A percentile compares a stretch with the other conserved stretches of the same genome.
phyloP scores from a whole-genome alignment of 1,140 invertebrate genomes.

The Eubasilissa regina region DNA sequence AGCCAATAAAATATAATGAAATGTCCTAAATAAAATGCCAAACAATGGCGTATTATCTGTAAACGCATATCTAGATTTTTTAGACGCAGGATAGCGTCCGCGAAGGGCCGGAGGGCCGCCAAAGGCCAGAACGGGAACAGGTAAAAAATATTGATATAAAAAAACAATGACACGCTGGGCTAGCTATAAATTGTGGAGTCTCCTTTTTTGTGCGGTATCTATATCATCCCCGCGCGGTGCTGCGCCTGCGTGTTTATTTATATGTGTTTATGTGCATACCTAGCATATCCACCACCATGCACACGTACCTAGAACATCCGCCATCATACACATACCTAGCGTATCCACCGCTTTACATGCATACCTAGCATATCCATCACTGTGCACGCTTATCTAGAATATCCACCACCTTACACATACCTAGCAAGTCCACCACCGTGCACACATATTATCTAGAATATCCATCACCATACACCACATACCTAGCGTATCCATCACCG shows the following conservation, averaged over 20 bases:
- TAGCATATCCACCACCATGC: neutral
- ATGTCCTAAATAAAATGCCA: constrained; percentile 56
- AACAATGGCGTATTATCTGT: constrained; percentile 59
- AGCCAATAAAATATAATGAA: constrained; percentile 59
- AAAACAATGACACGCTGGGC: constrained; percentile 57
- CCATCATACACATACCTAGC: neutral
- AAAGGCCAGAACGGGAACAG: constrained; percentile 46
- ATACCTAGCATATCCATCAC: neutral
- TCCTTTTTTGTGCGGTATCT: constrained; percentile 47
- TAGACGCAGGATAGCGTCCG: constrained; percentile 38
- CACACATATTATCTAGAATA: neutral
- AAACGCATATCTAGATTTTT: constrained; percentile 57
- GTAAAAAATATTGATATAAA: constrained; percentile 49
- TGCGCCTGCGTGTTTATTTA: constrained; percentile 1
- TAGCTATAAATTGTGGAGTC: constrained; percentile 57
- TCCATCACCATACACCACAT: too few species aligned
- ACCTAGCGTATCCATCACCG: too few species aligned
- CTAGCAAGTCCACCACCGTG: neutral
- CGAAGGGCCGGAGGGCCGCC: constrained; percentile 44
- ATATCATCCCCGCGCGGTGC: constrained; percentile 20
- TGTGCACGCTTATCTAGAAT: too few species aligned
- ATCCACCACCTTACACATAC: too few species aligned
- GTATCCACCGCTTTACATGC: neutral
- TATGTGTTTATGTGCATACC: neutral
- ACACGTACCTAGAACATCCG: too few species aligned